Evolutionary conservation across 1,140 invertebrate genomes (phyloP).

Genomic region (Helicorthomorpha holstii): DNA sequence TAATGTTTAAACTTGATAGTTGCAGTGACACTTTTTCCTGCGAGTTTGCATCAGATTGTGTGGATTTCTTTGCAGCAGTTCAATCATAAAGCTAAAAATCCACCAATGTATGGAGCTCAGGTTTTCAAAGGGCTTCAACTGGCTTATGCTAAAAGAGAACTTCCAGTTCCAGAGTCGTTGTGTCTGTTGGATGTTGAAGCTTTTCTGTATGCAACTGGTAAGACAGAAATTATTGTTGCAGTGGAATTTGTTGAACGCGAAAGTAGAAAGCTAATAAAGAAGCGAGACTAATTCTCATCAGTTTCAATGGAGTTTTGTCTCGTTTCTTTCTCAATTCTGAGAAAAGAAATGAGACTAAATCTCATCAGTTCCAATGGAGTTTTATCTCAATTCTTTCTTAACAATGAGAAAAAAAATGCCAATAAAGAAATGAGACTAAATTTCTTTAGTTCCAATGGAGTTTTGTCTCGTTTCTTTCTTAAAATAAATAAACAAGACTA

Average conservation of each 20-base stretch:
- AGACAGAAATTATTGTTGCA: neutral
- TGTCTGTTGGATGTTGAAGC: slow-evolving; percentile 61
- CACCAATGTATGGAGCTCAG: slow-evolving; percentile 16
- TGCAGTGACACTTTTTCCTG: slow-evolving; percentile 47
- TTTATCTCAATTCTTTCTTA: too few species aligned
- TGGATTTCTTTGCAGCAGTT: slow-evolving; percentile 50
- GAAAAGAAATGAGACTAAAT: too few species aligned
- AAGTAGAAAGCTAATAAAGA: too few species aligned
- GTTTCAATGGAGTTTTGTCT: too few species aligned
- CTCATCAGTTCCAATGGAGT: too few species aligned
- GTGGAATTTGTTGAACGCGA: neutral
- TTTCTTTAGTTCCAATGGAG: too few species aligned
- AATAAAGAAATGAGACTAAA: too few species aligned
- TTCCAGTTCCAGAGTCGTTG: slow-evolving; percentile 53
- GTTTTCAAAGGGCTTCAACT: slow-evolving; percentile 46
- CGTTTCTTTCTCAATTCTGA: too few species aligned
- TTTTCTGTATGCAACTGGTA: slow-evolving; percentile 46
- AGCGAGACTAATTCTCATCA: too few species aligned
- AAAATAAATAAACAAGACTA: too few species aligned
- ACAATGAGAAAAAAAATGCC: too few species aligned
- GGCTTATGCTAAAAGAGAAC: slow-evolving; percentile 38
- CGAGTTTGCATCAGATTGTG: slow-evolving; percentile 58
- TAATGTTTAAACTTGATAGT: slow-evolving; percentile 24
- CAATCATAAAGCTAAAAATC: slow-evolving; percentile 13
- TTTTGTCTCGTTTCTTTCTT: too few species aligned